Conservation (phyloP, 2,113 vertebrate genomes). For the Brachyhypopomus gauderio region DNA sequence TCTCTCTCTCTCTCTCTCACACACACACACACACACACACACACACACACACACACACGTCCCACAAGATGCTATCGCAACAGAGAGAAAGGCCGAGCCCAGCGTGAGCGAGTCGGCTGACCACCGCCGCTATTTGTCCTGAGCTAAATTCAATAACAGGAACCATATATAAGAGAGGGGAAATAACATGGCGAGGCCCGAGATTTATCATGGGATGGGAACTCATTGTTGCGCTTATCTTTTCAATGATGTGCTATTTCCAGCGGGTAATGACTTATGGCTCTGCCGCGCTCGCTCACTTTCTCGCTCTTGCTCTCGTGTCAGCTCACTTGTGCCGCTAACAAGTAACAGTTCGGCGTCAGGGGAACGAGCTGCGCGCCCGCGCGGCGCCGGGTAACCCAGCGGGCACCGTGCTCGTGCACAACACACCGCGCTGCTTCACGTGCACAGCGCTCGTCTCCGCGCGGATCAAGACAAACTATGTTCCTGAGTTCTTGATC, state of each 20-base stretch:
- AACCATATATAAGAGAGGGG: constrained; percentile 87
- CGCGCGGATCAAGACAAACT: constrained; percentile 14
- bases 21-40: constrained; percentile 13
- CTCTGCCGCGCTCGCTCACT: constrained; percentile 64
- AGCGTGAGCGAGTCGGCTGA: constrained; percentile 68
- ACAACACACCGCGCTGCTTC: constrained; percentile 44
- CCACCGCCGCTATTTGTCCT: constrained; percentile 80
- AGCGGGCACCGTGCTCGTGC: constrained; percentile 12
- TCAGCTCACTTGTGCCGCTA: constrained; percentile 37
- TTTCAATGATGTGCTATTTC: constrained; percentile 84
- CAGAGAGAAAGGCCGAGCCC: constrained; percentile 10
- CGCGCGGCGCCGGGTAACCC: constrained; percentile 37
- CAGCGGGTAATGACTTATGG: constrained; percentile 81
- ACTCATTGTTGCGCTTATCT: constrained; percentile 89
- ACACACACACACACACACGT: constrained; percentile 11
- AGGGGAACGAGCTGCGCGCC: constrained; percentile 51
- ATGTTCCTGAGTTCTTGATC: neutral
- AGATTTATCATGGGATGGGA: constrained; percentile 87
- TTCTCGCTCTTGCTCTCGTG: constrained; percentile 41
- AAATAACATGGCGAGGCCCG: constrained; percentile 83
- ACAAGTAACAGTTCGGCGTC: constrained; percentile 41
- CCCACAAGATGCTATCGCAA: constrained; percentile 60
- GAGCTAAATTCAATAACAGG: constrained; percentile 89
- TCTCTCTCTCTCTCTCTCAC: no score
- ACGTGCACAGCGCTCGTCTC: constrained; percentile 21